phyloP scores from a whole-genome alignment of 2,888 invertebrate species.

The Exephanes ischioxanthus region DNA sequence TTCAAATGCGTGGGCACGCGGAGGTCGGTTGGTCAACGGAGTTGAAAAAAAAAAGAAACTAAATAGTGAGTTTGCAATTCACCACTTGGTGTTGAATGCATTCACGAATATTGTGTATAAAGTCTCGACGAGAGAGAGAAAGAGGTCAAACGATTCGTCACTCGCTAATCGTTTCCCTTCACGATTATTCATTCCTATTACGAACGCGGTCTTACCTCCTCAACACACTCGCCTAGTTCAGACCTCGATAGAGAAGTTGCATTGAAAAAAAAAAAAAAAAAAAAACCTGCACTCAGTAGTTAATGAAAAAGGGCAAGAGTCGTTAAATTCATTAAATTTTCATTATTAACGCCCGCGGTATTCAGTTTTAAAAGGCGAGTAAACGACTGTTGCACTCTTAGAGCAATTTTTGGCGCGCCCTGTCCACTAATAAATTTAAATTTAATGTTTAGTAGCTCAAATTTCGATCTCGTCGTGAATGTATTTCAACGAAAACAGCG shows the following conservation, averaged over 20 bases:
- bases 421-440: neutral
- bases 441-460: neutral
- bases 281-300: neutral
- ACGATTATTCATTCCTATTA: constrained; percentile 46
- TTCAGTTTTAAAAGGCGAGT: too few relatives aligned
- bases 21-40: constrained; percentile 80
- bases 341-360: too few relatives aligned
- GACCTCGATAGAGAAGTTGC: constrained; percentile 28
- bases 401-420: too few relatives aligned
- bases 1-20: constrained; percentile 64
- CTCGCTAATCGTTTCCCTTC: constrained; percentile 50
- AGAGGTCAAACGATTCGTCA: constrained; percentile 38
- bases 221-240: constrained; percentile 30
- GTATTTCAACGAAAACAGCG: neutral
- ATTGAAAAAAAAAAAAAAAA: neutral
- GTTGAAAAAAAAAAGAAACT: constrained; percentile 19
- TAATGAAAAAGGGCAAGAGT: too few relatives aligned
- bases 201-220: constrained; percentile 36
- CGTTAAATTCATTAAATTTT: too few relatives aligned
- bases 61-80: constrained; percentile 42
- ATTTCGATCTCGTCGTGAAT: neutral
- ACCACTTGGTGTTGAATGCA: constrained; percentile 8
- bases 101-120: constrained; percentile 55
- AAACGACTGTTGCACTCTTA: too few relatives aligned
- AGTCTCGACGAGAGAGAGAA: constrained; percentile 39